Conservation (phyloP, 1,140 invertebrate species). For the Holotrichia oblita region DNA sequence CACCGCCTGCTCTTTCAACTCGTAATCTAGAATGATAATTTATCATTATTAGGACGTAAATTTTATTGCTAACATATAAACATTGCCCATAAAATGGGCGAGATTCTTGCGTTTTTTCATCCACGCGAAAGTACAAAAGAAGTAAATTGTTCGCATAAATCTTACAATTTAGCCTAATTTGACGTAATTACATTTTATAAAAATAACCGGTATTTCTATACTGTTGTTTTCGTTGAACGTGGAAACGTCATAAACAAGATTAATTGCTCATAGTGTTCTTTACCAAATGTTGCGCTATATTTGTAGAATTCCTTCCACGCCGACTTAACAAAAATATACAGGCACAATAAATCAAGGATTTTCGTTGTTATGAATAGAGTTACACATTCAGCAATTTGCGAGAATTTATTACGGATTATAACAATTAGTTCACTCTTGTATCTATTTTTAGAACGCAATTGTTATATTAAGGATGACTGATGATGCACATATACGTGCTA, state of each 20-base stretch:
- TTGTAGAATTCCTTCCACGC: neutral
- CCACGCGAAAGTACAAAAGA: constrained; percentile 10
- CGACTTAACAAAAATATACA: constrained; percentile 28
- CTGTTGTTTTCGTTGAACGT: neutral
- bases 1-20: constrained; percentile 78
- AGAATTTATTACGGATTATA: constrained; percentile 28
- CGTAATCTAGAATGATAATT: constrained; percentile 69
- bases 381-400: neutral
- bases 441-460: neutral
- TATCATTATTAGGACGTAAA: constrained; percentile 34
- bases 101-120: constrained; percentile 24
- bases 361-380: constrained; percentile 19
- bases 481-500: neutral
- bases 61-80: constrained; percentile 35
- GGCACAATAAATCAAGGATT: constrained; percentile 1
- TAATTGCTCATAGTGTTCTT: constrained; percentile 13
- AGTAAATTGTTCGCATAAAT: constrained; percentile 20
- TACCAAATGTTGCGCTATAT: neutral
- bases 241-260: constrained; percentile 22
- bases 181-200: constrained; percentile 31
- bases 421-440: neutral
- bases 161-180: constrained; percentile 34
- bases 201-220: constrained; percentile 24
- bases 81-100: constrained; percentile 18
- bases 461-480: neutral